A percentile compares a stretch with the other conserved stretches of the same genome.
Conservation (phyloP, 2,113 vertebrate species). For the Spermophilus dauricus region DNA sequence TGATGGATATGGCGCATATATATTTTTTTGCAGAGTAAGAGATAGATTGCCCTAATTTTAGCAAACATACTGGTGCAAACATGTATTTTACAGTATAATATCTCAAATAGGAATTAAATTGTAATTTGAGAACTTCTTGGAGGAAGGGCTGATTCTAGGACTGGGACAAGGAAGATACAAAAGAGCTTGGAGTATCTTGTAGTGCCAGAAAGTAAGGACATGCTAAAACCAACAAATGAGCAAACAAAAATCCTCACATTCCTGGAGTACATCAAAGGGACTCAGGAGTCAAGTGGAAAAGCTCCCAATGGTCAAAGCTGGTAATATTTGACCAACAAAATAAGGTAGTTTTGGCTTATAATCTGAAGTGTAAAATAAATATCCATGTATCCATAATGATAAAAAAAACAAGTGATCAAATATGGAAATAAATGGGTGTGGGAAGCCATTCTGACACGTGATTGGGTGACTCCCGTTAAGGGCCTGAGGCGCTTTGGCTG, state of each 20-base stretch:
- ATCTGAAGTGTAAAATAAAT: constrained; percentile 36
- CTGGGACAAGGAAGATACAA: not conserved
- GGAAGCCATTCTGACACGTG: too few species aligned
- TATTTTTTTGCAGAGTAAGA: constrained; percentile 34
- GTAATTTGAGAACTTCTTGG: not conserved
- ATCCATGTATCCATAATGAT: not conserved
- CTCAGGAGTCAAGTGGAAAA: not conserved
- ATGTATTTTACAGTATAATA: not conserved
- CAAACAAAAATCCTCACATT: not conserved
- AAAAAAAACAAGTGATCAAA: constrained; percentile 33
- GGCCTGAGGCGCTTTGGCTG: too few species aligned
- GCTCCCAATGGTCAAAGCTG: not conserved
- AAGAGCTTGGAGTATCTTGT: not conserved
- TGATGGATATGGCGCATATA: not conserved
- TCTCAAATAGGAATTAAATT: constrained; percentile 18
- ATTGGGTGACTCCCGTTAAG: too few species aligned
- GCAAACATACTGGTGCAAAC: not conserved
- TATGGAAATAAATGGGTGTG: not conserved
- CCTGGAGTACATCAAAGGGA: not conserved
- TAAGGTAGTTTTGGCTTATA: not conserved
- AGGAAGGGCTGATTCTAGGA: constrained; percentile 20
- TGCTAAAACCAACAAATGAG: not conserved
- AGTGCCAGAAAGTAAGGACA: not conserved
- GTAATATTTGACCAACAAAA: not conserved
- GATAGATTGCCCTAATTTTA: constrained; percentile 52